Evolutionary conservation across 2,113 vertebrate genomes (phyloP), one percentile per base, ranked within the genome.

Genomic region (Macquaria australasica): DNA sequence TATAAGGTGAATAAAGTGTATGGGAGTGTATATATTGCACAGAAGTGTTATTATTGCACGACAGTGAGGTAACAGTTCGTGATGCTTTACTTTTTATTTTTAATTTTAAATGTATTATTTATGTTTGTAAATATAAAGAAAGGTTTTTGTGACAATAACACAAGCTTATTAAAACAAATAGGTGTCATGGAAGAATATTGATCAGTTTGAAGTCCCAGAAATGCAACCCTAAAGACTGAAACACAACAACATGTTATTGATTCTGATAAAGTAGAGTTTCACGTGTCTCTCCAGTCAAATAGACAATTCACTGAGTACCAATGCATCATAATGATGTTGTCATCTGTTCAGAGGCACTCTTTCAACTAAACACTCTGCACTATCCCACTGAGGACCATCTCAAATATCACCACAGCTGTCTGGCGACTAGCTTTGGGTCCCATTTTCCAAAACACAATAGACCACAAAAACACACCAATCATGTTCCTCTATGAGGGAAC

Each of bases 381-480:
- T 45, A 64, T 88, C 73, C 80, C 77, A 71, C 51, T 16, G 31
- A 77, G 48, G 55, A 82, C 68, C 77, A 77, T 89, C 80, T 93
- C 86, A 92, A 81, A 92, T 94, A 80, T 93, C 92, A 89, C 67
- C 90, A 87, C 93, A 92, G 91, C 90, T 90, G 90, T 71, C 71
- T 81, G 73, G 77, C 48, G 78, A 66, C 79, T n/a, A 43, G 55
- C 75, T 79, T 28, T 31, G 43, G 70, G 28, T 84, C 71, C 77
- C 73, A 81, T 88, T 87, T 88, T 90, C 87, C 81, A 83, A 80
- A 87, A 93, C 90, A 93, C 87, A 94, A 88, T 79, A 41, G 86
- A 70, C 84, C 59, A 84, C 70, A 84, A 81, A 87, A 83, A 81
- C 66, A 89, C 60, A 74, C 80, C 55, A 69, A n/a, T 75, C 70